These are phyloP conservation scores for Drosophila siamana DNA, from an alignment of 2,888 invertebrate species.

Conservation along the genomic window DNA sequence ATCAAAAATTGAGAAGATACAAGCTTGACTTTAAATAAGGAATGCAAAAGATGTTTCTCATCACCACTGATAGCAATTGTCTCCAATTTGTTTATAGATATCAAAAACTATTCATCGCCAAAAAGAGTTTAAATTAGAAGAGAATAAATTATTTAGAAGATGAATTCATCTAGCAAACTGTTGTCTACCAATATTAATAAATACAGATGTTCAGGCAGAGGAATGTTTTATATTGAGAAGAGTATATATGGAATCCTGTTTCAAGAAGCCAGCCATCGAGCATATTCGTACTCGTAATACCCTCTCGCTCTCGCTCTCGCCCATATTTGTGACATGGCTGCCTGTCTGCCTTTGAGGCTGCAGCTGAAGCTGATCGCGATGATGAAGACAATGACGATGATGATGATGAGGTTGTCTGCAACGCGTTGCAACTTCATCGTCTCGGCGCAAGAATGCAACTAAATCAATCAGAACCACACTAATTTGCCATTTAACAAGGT, in stretches of 20 bases:
- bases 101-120: too few species aligned
- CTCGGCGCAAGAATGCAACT: constrained; percentile 78
- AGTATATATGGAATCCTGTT: background rate
- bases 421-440: constrained; percentile 74
- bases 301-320: constrained; percentile 2
- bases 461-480: constrained; percentile 84
- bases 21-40: too few species aligned
- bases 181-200: too few species aligned
- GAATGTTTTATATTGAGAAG: background rate
- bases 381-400: constrained; percentile 10
- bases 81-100: too few species aligned
- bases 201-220: too few species aligned
- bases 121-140: too few species aligned
- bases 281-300: constrained; percentile 16
- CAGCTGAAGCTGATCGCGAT: background rate
- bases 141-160: too few species aligned
- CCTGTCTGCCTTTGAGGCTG: background rate
- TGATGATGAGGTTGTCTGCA: constrained; percentile 55
- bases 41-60: background rate
- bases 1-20: too few species aligned
- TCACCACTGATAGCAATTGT: background rate
- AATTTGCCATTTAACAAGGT: constrained; percentile 85
- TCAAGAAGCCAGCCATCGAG: background rate
- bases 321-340: constrained; percentile 27
- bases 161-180: too few species aligned